phyloP scores from a whole-genome alignment of 2,888 invertebrate genomes.

The Lycia hirtaria region DNA sequence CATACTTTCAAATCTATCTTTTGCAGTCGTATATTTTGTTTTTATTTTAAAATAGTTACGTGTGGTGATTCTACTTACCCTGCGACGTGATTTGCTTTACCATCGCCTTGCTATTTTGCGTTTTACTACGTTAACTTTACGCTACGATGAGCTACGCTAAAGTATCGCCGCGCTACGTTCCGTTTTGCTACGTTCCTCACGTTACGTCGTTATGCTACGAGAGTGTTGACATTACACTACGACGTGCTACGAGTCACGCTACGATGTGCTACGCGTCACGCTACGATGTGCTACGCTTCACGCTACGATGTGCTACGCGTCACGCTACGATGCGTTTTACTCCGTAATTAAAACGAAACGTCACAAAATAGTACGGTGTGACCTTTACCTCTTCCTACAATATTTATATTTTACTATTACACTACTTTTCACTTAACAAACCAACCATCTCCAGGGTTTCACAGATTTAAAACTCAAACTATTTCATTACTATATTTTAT shows the following conservation, averaged over 20 bases:
- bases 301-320: background rate
- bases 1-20: no score
- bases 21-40: no score
- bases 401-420: no score
- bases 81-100: no score
- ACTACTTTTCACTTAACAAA: no score
- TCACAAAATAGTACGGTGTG: no score
- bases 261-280: background rate
- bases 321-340: background rate
- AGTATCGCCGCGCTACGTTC: background rate
- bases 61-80: background rate
- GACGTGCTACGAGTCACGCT: background rate
- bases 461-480: background rate
- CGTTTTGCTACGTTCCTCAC: background rate
- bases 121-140: no score
- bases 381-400: no score
- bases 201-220: no score
- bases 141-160: background rate
- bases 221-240: background rate
- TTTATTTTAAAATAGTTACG: background rate
- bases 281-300: background rate
- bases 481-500: slow-evolving; percentile 1
- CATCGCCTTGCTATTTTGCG: background rate
- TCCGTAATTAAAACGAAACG: no score
- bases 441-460: no score